A percentile compares a stretch with the other conserved stretches of the same genome.
These are phyloP conservation scores for Platysternon megacephalum DNA, from an alignment of 2,113 vertebrate genomes.

Conservation along the genomic window DNA sequence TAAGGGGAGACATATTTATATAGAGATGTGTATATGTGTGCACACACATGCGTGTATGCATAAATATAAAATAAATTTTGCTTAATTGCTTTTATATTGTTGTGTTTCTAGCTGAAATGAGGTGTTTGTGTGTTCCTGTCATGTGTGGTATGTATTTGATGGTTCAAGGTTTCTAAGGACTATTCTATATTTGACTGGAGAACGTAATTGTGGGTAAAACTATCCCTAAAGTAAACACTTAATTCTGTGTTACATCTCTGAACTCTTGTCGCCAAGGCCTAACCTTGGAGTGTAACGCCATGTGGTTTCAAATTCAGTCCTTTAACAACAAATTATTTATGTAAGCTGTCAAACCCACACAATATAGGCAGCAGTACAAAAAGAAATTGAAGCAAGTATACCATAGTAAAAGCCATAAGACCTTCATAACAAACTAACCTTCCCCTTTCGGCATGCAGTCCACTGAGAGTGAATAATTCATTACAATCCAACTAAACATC, in stretches of 20 bases:
- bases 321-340: slow-evolving; percentile 61
- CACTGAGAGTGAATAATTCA: slow-evolving; percentile 64
- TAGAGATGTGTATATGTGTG: fast-evolving
- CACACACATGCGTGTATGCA: background rate
- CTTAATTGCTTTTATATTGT: background rate
- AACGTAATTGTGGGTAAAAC: slow-evolving; percentile 9
- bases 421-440: slow-evolving; percentile 19
- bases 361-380: slow-evolving; percentile 25
- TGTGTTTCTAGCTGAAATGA: slow-evolving; percentile 1
- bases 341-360: slow-evolving; percentile 33
- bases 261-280: background rate
- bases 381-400: slow-evolving; percentile 2
- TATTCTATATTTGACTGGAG: background rate
- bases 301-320: slow-evolving; percentile 57
- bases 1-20: background rate
- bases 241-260: slow-evolving; percentile 1
- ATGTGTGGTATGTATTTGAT: slow-evolving; percentile 17
- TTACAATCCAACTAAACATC: slow-evolving; percentile 46
- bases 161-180: slow-evolving; percentile 33
- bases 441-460: slow-evolving; percentile 37
- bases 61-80: background rate
- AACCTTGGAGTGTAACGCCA: background rate
- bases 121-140: slow-evolving; percentile 27
- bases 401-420: slow-evolving; percentile 4
- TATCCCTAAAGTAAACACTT: slow-evolving; percentile 50